These are phyloP conservation scores for Epinotia ramella DNA, from an alignment of 2,888 invertebrate species.

Conservation along the genomic window DNA sequence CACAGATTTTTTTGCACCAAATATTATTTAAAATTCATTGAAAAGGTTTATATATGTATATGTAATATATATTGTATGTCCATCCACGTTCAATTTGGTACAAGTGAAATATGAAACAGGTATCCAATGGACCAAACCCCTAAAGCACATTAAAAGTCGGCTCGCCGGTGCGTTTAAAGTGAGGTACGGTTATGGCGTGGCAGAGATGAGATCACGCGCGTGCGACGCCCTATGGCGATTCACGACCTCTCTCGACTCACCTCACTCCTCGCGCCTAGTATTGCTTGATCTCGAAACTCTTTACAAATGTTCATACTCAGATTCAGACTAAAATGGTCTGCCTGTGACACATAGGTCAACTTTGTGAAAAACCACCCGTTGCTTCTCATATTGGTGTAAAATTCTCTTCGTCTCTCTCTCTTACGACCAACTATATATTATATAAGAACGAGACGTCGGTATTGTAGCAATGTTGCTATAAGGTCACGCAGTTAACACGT, in stretches of 20 bases:
- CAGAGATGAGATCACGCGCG: conserved; percentile 40
- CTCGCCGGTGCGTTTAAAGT: conserved; percentile 47
- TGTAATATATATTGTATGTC: too few relatives aligned
- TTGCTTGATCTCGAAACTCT: neutral
- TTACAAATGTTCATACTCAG: neutral
- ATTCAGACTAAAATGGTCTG: neutral
- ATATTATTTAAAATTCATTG: too few relatives aligned
- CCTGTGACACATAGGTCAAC: neutral
- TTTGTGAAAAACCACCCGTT: neutral
- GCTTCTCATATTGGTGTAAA: neutral
- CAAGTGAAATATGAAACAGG: neutral
- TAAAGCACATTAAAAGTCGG: conserved; percentile 29
- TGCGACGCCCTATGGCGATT: neutral
- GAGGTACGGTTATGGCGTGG: conserved; percentile 48
- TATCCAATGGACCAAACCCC: conserved; percentile 1
- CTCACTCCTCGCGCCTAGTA: neutral
- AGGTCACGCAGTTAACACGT: conserved; percentile 46
- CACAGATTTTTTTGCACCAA: too few relatives aligned
- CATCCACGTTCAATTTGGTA: neutral
- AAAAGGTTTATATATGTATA: too few relatives aligned
- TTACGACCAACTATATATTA: neutral
- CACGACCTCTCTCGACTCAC: neutral
- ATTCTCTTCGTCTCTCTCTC: neutral
- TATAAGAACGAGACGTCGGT: neutral
- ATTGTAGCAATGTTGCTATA: neutral